Evolutionary conservation across 2,797 vertebrate species (phyloP).

Genomic region (Peromyscus aztecus): DNA sequence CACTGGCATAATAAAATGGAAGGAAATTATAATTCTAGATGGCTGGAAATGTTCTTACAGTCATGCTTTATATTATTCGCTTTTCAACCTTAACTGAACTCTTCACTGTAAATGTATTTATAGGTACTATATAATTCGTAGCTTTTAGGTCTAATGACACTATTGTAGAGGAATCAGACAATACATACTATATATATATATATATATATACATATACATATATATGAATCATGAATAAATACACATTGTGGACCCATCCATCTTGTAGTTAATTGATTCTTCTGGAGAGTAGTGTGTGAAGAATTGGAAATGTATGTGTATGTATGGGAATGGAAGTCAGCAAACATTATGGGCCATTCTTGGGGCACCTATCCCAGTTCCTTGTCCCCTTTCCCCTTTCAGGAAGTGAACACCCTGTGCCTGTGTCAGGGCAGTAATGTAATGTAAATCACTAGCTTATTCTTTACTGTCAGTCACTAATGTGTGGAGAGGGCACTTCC

Average conservation of each 20-base stretch:
- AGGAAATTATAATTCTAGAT: background rate
- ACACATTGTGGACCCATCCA: background rate
- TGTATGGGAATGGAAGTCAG: background rate
- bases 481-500: rapidly evolving
- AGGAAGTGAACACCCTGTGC: background rate
- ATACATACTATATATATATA: background rate
- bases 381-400: background rate
- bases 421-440: background rate
- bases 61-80: background rate
- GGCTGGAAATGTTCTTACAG: background rate
- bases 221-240: background rate
- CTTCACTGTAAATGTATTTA: background rate
- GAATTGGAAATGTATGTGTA: background rate
- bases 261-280: background rate
- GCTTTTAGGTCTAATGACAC: background rate
- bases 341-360: background rate
- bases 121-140: background rate
- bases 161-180: background rate
- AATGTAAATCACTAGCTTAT: too few species aligned
- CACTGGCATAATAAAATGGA: background rate
- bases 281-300: background rate
- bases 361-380: background rate
- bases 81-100: background rate
- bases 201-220: background rate
- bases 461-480: background rate